These are phyloP conservation scores for Sebastes diaconus DNA, from an alignment of 2,797 vertebrate species.

Conservation along the genomic window DNA sequence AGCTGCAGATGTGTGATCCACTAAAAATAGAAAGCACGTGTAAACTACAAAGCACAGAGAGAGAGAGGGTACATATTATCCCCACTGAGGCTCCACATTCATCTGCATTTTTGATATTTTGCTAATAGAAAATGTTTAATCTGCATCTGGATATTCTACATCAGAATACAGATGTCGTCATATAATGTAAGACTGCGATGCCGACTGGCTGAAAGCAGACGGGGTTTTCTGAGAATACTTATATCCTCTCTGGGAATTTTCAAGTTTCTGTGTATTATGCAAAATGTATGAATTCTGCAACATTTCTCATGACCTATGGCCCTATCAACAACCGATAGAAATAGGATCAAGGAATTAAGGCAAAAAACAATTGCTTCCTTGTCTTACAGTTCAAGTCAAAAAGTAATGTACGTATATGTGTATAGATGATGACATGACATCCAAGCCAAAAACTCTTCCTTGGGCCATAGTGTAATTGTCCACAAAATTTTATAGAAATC, in stretches of 20 bases:
- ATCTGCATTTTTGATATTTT: neutral
- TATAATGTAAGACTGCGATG: neutral
- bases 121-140: neutral
- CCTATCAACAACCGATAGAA: neutral
- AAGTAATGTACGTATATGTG: too few species aligned
- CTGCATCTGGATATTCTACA: neutral
- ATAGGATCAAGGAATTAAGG: neutral
- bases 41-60: conserved; percentile 21
- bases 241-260: neutral
- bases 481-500: too few species aligned
- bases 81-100: neutral
- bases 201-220: accelerated
- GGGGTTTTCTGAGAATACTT: neutral
- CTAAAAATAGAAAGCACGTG: conserved; percentile 53
- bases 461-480: too few species aligned
- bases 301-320: neutral
- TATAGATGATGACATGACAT: neutral
- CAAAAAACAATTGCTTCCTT: neutral
- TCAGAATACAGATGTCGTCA: neutral
- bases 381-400: neutral
- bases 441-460: too few species aligned
- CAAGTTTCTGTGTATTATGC: neutral
- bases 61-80: neutral
- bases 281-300: neutral
- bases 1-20: conserved; percentile 43